These are phyloP conservation scores for Lasius platythorax DNA, from an alignment of 2,888 invertebrate genomes.

Conservation along the genomic window DNA sequence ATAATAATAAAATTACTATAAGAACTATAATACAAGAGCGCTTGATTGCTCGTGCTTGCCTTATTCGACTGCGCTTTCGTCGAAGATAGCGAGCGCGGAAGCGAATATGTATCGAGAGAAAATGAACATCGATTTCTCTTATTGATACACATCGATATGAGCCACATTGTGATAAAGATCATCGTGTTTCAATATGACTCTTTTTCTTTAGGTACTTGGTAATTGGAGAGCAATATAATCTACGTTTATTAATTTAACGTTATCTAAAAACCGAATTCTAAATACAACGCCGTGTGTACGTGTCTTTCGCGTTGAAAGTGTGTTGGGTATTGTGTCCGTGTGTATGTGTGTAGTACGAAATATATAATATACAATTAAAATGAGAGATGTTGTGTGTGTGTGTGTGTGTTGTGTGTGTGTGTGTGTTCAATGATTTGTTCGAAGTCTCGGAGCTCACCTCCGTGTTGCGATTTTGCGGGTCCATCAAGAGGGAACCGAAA, in stretches of 20 bases:
- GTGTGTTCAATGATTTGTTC: conserved; percentile 54
- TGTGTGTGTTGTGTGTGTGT: too few species aligned
- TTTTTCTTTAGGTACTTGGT: conserved; percentile 78
- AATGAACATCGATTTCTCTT: conserved; percentile 11
- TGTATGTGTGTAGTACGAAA: conserved; percentile 40
- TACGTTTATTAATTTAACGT: conserved; percentile 76
- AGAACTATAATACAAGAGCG: conserved; percentile 81
- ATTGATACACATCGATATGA: conserved; percentile 26
- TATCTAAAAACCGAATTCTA: conserved; percentile 76
- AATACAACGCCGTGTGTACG: conserved; percentile 75
- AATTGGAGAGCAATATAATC: conserved; percentile 76
- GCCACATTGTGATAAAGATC: conserved; percentile 47
- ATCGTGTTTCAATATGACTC: conserved; percentile 64
- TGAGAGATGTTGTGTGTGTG: conserved; percentile 27
- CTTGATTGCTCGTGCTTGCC: conserved; percentile 32
- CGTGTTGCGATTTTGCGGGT: conserved; percentile 61
- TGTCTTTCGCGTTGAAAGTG: conserved; percentile 21
- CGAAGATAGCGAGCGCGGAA: conserved; percentile 15
- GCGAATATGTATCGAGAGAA: conserved; percentile 43
- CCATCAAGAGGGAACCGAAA: conserved; percentile 35
- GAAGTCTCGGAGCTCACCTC: conserved; percentile 35
- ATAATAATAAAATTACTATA: conserved; percentile 79
- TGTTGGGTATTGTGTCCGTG: not conserved
- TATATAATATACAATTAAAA: conserved; percentile 33
- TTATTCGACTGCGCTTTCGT: conserved; percentile 14